Conservation (phyloP, 2,888 invertebrate genomes). For the Notodonta dromedarius region DNA sequence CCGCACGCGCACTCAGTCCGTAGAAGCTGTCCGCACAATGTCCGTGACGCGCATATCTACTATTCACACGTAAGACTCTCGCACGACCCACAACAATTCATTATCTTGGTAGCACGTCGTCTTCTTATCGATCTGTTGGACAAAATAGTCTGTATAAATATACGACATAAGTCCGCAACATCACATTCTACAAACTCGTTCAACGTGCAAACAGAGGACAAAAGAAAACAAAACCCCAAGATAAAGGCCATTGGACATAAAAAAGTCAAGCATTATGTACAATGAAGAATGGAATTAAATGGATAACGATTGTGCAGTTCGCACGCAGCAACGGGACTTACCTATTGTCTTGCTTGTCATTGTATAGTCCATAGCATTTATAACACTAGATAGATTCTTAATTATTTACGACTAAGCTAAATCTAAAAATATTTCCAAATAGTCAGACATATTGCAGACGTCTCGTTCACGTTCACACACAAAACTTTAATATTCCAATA, state of each 20-base stretch:
- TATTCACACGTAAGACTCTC: slow-evolving; percentile 68
- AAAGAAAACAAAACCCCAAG: slow-evolving; percentile 82
- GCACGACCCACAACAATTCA: slow-evolving; percentile 70
- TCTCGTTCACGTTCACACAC: slow-evolving; percentile 73
- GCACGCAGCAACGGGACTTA: slow-evolving; percentile 50
- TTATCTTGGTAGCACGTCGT: slow-evolving; percentile 68
- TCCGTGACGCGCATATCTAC: slow-evolving; percentile 75
- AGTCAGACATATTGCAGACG: slow-evolving; percentile 84
- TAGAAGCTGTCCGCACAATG: slow-evolving; percentile 62
- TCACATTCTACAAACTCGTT: slow-evolving; percentile 68
- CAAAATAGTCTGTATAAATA: slow-evolving; percentile 72
- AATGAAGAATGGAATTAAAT: slow-evolving; percentile 62
- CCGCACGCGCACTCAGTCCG: slow-evolving; percentile 60
- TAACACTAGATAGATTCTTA: slow-evolving; percentile 55
- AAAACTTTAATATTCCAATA: slow-evolving; percentile 65
- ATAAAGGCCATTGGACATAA: slow-evolving; percentile 83
- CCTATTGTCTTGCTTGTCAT: slow-evolving; percentile 66
- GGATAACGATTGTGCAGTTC: slow-evolving; percentile 46
- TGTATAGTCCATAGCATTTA: slow-evolving; percentile 72
- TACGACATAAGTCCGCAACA: slow-evolving; percentile 56
- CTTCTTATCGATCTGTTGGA: slow-evolving; percentile 80
- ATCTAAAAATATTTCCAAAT: slow-evolving; percentile 84
- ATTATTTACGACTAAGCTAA: slow-evolving; percentile 68
- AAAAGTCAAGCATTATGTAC: slow-evolving; percentile 73
- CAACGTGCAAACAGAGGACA: slow-evolving; percentile 73